phyloP scores from a whole-genome alignment of 92 coral and sea anemone species.

The Zoanthus sociatus region DNA sequence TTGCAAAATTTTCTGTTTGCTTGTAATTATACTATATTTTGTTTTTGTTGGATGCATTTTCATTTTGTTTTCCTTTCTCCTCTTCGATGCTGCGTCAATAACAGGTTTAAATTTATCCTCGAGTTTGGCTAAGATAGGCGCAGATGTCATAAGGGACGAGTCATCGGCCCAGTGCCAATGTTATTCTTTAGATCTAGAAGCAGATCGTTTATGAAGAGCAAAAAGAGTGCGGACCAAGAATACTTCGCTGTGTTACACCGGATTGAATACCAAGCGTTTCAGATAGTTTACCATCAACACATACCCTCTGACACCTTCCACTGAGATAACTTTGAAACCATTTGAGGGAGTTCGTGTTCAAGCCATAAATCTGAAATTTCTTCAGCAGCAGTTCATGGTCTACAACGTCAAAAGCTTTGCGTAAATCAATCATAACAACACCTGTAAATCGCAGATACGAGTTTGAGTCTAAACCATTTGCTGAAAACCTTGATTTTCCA shows the following conservation, averaged over 20 bases:
- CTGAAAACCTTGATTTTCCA: too few species aligned
- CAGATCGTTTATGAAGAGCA: conserved; percentile 65
- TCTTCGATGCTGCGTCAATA: conserved; percentile 3
- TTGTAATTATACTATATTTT: conserved; percentile 54
- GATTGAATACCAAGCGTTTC: conserved; percentile 29
- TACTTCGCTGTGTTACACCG: conserved; percentile 63
- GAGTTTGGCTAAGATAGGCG: conserved; percentile 36
- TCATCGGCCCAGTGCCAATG: conserved; percentile 64
- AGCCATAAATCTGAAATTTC: conserved; percentile 62
- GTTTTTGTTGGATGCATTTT: conserved; percentile 60
- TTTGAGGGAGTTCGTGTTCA: conserved; percentile 44
- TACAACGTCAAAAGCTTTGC: too few species aligned
- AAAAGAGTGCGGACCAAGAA: conserved; percentile 58
- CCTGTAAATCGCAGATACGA: too few species aligned
- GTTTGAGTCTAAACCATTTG: too few species aligned
- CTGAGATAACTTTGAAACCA: conserved; percentile 56
- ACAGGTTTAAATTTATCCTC: conserved; percentile 33
- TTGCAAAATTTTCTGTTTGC: conserved; percentile 55
- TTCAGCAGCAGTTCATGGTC: too few species aligned
- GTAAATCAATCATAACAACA: too few species aligned
- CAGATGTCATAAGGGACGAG: conserved; percentile 56
- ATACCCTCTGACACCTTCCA: conserved; percentile 61
- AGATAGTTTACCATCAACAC: conserved; percentile 54
- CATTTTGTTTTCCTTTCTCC: conserved; percentile 61
- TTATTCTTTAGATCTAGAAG: conserved; percentile 52